Base-by-base conservation (phyloP, 2,888 invertebrate species). In the Drosophila pegasa region DNA sequence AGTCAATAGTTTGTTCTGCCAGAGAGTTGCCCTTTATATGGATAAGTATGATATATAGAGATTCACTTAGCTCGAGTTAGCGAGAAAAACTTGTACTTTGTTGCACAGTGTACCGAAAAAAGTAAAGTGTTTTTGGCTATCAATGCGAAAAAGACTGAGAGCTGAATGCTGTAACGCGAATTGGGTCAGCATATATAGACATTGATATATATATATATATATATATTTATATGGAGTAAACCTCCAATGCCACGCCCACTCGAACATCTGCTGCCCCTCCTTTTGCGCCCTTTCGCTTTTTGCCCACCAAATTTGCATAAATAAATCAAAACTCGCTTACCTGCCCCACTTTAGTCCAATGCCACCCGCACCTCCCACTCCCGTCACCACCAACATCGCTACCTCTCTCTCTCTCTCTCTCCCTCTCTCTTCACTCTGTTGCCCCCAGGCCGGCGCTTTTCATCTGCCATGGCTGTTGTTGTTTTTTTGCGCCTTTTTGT, bases 281-380 rank as follows among this genome's bases (percentile, higher is more conserved):
- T 22, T n/a, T n/a, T n/a, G n/a, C 6, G 2, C 22, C 2, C 16
- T 10, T 29, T n/a, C 8, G 18, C n/a, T 14, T 9, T 20, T n/a
- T 25, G 22, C 37, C 14, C 60, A 57, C 29, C 48, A 52, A 65
- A 75, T 71, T 80, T 80, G 72, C 75, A 80, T 78, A 75, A 77
- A 72, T 77, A 80, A 75, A 78, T 78, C 68, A 74, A 62, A 72
- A 65, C 63, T 40, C 37, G 37, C 55, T 69, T 54, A 66, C 63
- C 71, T 66, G 61, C 12, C 68, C 54, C 55, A 69, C 58, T 65
- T 65, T 60, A 14, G n/a, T 12, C 18, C 37, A 35, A 25, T 16
- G 8, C 33, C 22, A 12, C n/a, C 22, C 16, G 20, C 37, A 16
- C 27, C 27, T 37, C 8, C 9, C 2, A 10, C 27, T 10, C 18